Evolutionary conservation across 2,888 invertebrate species (phyloP), one percentile per base, ranked within the genome.

Genomic region (Andrena hattorfiana): DNA sequence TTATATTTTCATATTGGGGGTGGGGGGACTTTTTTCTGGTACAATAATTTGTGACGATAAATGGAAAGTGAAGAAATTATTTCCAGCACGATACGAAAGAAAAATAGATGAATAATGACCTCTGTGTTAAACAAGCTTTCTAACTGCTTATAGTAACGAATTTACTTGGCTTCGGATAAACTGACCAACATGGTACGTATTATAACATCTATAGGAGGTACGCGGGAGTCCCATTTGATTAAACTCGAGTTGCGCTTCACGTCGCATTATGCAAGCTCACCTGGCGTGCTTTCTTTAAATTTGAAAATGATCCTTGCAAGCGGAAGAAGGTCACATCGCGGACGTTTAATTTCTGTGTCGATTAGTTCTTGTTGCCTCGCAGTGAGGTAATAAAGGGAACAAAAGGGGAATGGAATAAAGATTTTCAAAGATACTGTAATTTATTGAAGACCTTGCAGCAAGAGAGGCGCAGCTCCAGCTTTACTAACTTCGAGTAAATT

Each of bases 121-220:
- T 64, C 26, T 23, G 26, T n/a, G 59, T 48, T 20, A 78, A 75
- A 78, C 76, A 68, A 87, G 83, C 70, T 83, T 76, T 67, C 79
- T 77, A 78, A 77, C 74, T 73, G 68, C 81, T 89, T 86, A 75
- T 76, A 64, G 77, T 89, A 89, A 88, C 83, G 89, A 89, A 84
- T 70, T 87, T 90, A 76, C 71, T 32, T 70, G 85, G 86, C 80
- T 90, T 90, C 86, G 83, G 87, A 87, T 89, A 85, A 89, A 83
- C 85, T 81, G 77, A 79, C 80, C 80, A 83, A 81, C 77, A 74
- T 78, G 75, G 77, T 63, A 68, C 10, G 62, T 59, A 63, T 75
- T 76, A 66, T 62, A 60, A 54, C 51, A 70, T 64, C 70, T 42
- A 59, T 32, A 63, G 59, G 56, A 54, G 35, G 67, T 69, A 48